Evolutionary conservation across 2,113 vertebrate genomes (phyloP).

Genomic region (Solea senegalensis): DNA sequence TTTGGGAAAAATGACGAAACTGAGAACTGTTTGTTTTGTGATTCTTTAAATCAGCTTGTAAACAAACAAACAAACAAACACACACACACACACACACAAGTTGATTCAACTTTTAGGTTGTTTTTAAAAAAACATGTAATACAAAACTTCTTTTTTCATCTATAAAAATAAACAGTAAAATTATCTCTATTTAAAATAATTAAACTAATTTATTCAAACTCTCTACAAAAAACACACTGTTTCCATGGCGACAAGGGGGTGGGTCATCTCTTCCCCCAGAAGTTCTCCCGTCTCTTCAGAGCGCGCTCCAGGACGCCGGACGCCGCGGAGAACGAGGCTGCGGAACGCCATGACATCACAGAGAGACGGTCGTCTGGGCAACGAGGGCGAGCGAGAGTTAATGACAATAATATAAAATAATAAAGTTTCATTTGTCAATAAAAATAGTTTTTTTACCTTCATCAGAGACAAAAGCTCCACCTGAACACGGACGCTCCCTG

Average conservation of each 20-base stretch:
- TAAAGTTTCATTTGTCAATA: no score
- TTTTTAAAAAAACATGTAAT: not conserved
- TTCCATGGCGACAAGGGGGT: not conserved
- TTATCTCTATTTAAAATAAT: no score
- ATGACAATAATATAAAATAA: not conserved
- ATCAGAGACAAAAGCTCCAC: constrained; percentile 37
- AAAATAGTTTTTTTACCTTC: constrained; percentile 44
- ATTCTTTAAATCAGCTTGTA: no score
- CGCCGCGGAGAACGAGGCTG: constrained; percentile 61
- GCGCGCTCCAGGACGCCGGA: constrained; percentile 62
- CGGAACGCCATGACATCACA: constrained; percentile 64
- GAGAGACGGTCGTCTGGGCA: constrained; percentile 60
- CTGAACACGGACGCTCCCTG: constrained; percentile 38
- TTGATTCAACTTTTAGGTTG: no score
- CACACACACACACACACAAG: no score
- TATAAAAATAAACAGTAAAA: not conserved
- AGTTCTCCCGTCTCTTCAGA: constrained; percentile 60
- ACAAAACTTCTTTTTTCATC: not conserved
- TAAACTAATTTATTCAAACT: no score
- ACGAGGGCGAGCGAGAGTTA: not conserved
- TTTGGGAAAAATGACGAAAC: no score
- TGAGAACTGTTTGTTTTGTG: no score
- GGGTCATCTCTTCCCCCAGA: constrained; percentile 71
- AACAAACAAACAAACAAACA: no score
- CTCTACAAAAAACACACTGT: not conserved